Base-by-base conservation (phyloP, 2,797 vertebrate genomes). In the Delichon dasypus region DNA sequence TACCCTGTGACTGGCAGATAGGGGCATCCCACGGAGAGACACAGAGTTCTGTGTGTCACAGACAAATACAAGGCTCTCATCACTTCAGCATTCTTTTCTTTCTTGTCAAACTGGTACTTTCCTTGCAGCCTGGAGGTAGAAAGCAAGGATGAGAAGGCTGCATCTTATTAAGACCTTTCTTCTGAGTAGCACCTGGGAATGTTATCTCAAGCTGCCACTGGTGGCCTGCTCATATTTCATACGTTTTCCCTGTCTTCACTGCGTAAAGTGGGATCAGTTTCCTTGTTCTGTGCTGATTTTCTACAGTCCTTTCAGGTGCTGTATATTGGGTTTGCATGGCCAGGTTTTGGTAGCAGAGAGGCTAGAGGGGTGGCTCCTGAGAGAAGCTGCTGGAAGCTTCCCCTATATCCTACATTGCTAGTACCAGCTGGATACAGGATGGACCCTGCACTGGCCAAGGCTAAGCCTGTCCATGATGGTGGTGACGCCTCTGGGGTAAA, bases 391-490 rank as follows among this genome's bases (percentile, higher is more conserved):
- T 40, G 16, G 32, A 42, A 71, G 5, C 3, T 78, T 64, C 7
- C 19, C 36, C 26, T 9, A 0, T 20, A 21, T 57, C 50, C 12
- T 26, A 23, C 17, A 30, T 17, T 34, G 8, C 30, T 14, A 11
- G 6, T 5, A 32, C 30, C 57, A 60, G 23, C 7, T 27, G 11
- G 13, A n/a, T 25, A 29, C 55, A 36, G 19, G 13, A 36, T 16
- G 6, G 18, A 36, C 27, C 19, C 5, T 15, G 21, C 8, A 5
- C 10, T 42, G 27, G 8, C 22, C 15, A 44, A 50, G n/a, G 7
- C 26, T 0, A 0, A 62, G 17, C 8, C 21, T 7, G 0, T 21
- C 45, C 36, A 11, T 1, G 9, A 19, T 1, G 2, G 17, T 9
- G 13, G 11, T 5, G 4, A 21, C 1, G 7, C 5, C 5, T 51